Conservation (phyloP, 2,113 vertebrate genomes). For the Upupa epops region DNA sequence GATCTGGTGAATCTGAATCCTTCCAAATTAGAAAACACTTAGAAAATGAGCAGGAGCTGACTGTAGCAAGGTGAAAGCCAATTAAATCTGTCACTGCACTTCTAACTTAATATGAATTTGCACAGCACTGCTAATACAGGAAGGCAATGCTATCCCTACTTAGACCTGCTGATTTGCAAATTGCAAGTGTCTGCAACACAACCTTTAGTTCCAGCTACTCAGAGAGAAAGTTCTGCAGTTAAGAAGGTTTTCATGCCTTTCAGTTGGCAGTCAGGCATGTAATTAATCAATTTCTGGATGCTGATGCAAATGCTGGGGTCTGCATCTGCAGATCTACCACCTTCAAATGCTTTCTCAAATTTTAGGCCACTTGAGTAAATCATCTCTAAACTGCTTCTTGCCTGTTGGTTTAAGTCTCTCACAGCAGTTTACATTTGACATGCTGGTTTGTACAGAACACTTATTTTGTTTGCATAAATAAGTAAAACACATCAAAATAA, state of each 20-base stretch:
- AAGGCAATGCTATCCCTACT: not conserved
- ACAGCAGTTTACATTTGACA: conserved; percentile 13
- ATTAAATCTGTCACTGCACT: not conserved
- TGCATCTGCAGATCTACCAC: not conserved
- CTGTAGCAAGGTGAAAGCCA: conserved; percentile 18
- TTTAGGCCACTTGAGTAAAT: not conserved
- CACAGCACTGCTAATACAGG: not conserved
- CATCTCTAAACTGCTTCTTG: not conserved
- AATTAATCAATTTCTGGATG: conserved; percentile 38
- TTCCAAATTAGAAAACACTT: not conserved
- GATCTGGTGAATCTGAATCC: not conserved
- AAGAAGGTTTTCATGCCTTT: not conserved
- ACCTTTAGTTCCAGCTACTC: not conserved
- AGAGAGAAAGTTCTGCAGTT: not conserved
- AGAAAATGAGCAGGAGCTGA: not conserved
- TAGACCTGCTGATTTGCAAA: not conserved
- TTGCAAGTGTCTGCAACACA: not conserved
- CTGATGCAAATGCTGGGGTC: conserved; percentile 9
- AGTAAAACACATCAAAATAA: conserved; percentile 12
- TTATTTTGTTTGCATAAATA: conserved; percentile 52
- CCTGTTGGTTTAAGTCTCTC: conserved; percentile 1
- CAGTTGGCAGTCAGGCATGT: conserved; percentile 2
- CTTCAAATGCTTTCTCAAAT: conserved; percentile 10
- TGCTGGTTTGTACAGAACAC: not conserved
- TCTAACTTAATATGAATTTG: conserved; percentile 16